Percentiles rank a stretch among this genome's conserved stretches.
Evolutionary conservation across 1,140 invertebrate genomes (phyloP).

Genomic region (Apis mellifera): Amel_HAv3.1 CM009936.2:11904501-11905000

Average conservation of each 20-base stretch:
- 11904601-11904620: slow-evolving; percentile 46
- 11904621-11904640: slow-evolving; percentile 53
- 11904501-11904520: background rate
- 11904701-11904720: slow-evolving; percentile 7
- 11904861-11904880: too few relatives aligned
- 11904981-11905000: background rate
- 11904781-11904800: too few relatives aligned
- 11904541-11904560: slow-evolving; percentile 29
- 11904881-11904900: background rate
- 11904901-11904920: slow-evolving; percentile 15
- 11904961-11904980: background rate
- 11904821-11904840: too few relatives aligned
- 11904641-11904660: slow-evolving; percentile 43
- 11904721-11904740: background rate
- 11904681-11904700: slow-evolving; percentile 39
- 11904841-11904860: too few relatives aligned
- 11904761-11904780: background rate
- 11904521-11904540: slow-evolving; percentile 18
- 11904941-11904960: slow-evolving; percentile 15
- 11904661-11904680: slow-evolving; percentile 44
- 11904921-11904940: slow-evolving; percentile 28
- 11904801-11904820: too few relatives aligned
- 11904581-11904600: slow-evolving; percentile 53
- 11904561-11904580: slow-evolving; percentile 52
- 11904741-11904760: background rate